These are phyloP conservation scores for Hucho hucho DNA, from an alignment of 2,113 vertebrate species.

Conservation along the genomic window DNA sequence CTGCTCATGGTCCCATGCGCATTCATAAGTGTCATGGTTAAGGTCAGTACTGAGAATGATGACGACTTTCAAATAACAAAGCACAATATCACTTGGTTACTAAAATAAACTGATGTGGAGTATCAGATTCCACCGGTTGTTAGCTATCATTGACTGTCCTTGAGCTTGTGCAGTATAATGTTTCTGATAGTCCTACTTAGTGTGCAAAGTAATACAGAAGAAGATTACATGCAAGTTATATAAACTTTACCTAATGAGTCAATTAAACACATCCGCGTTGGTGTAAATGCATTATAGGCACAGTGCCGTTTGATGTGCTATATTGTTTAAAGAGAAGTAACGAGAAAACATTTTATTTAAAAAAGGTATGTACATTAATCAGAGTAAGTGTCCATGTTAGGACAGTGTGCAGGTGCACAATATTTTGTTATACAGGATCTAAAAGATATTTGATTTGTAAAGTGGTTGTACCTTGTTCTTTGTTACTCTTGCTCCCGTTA, in stretches of 20 bases:
- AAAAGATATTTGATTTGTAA: slow-evolving; percentile 3
- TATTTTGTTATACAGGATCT: neutral
- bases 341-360: neutral
- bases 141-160: neutral
- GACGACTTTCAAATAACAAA: slow-evolving; percentile 46
- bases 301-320: neutral
- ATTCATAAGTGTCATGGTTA: slow-evolving; percentile 69
- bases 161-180: neutral
- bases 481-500: slow-evolving; percentile 39
- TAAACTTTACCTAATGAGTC: no score
- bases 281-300: neutral
- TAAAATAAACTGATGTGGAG: neutral
- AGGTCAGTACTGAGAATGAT: slow-evolving; percentile 64
- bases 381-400: neutral
- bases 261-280: neutral
- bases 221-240: neutral
- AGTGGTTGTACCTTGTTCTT: slow-evolving; percentile 63
- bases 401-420: no score
- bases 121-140: neutral
- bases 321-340: neutral
- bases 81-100: slow-evolving; percentile 24
- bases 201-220: no score
- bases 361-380: neutral
- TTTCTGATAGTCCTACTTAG: neutral
- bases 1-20: slow-evolving; percentile 62